Base-by-base conservation (phyloP, 2,888 invertebrate genomes). In the Glyphotaelius pellucidus region DNA sequence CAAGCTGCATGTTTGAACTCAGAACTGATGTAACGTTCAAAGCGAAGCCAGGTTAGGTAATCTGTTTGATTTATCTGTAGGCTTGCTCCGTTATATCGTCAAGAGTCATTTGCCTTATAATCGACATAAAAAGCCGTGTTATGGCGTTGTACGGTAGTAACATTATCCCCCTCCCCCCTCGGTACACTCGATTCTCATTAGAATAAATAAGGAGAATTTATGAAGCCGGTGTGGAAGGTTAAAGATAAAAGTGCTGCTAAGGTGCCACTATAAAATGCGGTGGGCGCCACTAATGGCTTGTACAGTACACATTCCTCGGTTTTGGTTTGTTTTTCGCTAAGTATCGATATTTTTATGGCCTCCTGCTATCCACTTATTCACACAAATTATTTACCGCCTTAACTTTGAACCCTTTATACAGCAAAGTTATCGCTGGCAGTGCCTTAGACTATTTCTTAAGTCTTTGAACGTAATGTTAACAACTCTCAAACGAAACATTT, bases 191-290 rank as follows among this genome's bases (percentile, higher is more conserved):
- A 81, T 87, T 87, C 91, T 91, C 91, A 91, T 91, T 91, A 91
- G 91, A 91, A 91, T 91, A 91, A 91, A 91, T 91, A 91, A 91
- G 81, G 91, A 31, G 80, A 88, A 91, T 91, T 91, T 91, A 91
- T 91, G 91, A 91, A 86, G 87, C 85, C 87, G 80, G 87, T 80
- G 91, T 81, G 86, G 86, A 80, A 91, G 91, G 91, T 91, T 91
- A 91, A 88, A 91, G 91, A 91, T 91, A 91, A 91, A n/a, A 91
- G 91, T 91, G 88, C 88, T 80, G 47, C 91, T 91, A 91, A 91
- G 88, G 91, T 91, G 88, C 88, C 87, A 81, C 91, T 89, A 89
- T 89, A 89, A 88, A 89, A 89, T 89, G 88, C 38, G 80, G 79
- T 86, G 87, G 91, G 88, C 87, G 47, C 80, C 87, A 80, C 91